Evolutionary conservation across 1,140 invertebrate genomes (phyloP).

Genomic region (Ruditapes philippinarum): DNA sequence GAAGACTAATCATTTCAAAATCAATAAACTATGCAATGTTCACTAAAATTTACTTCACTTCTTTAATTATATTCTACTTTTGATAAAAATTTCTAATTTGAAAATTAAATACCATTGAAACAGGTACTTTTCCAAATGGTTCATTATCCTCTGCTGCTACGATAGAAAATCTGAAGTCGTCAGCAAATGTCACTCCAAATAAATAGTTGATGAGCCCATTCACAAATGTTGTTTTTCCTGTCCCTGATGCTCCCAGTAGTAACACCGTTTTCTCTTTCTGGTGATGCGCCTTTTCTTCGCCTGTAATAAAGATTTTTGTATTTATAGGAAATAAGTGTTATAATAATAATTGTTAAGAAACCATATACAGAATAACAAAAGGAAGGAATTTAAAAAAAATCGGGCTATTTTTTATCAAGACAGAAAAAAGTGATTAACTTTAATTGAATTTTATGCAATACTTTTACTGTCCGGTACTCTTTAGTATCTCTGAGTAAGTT

Average conservation of each 20-base stretch:
- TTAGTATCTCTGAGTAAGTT: no score
- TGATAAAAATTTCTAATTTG: no score
- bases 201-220: slow-evolving; percentile 44
- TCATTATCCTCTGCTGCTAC: slow-evolving; percentile 28
- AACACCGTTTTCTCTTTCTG: slow-evolving; percentile 25
- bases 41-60: not conserved
- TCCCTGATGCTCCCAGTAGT: slow-evolving; percentile 28
- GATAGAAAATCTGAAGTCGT: slow-evolving; percentile 36
- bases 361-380: not conserved
- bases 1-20: not conserved
- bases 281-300: not conserved
- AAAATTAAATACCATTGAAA: no score
- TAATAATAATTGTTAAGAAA: not conserved
- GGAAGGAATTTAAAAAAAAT: no score
- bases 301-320: no score
- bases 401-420: no score
- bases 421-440: no score
- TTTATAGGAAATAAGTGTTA: not conserved
- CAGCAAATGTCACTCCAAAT: slow-evolving; percentile 54
- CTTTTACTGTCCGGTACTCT: no score
- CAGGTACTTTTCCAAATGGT: no score
- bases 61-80: no score
- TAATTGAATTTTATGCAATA: no score
- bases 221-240: slow-evolving; percentile 49
- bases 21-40: not conserved